Conservation (phyloP, 2,113 vertebrate species). For the Crotophaga sulcirostris region DNA sequence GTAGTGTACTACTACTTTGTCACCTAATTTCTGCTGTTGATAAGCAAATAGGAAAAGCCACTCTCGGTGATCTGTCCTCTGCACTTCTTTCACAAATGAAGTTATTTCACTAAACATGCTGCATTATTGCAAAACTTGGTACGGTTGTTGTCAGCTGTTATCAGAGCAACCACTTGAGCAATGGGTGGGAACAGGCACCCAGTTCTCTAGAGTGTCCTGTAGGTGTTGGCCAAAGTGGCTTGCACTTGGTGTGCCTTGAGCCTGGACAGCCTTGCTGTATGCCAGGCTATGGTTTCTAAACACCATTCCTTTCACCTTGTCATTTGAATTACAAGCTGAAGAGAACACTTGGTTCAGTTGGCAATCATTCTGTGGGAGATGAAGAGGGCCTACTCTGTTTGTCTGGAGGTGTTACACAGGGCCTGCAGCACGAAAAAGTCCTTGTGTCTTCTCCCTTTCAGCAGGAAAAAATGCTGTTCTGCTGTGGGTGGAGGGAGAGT, state of each 20-base stretch:
- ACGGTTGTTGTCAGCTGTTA: not conserved
- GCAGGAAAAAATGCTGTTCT: not conserved
- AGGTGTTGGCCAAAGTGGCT: not conserved
- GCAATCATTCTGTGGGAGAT: not conserved
- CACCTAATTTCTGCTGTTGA: not conserved
- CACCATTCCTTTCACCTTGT: not conserved
- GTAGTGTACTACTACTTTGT: not conserved
- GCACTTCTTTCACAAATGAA: not conserved
- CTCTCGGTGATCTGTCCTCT: not conserved
- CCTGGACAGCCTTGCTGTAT: not conserved
- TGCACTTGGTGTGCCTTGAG: fast-evolving
- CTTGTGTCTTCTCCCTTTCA: not conserved
- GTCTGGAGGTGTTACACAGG: not conserved
- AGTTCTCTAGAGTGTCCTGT: not conserved
- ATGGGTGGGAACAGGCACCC: not conserved
- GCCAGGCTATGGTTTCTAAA: not conserved
- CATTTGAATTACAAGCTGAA: not conserved
- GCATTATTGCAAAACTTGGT: not conserved
- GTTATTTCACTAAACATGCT: not conserved
- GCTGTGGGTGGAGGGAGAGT: not conserved
- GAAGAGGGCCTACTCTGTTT: not conserved
- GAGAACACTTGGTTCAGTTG: not conserved
- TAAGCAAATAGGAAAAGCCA: not conserved
- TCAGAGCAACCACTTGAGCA: not conserved
- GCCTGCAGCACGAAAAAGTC: not conserved